Evolutionary conservation across 1,140 invertebrate genomes (phyloP), one percentile per base, ranked within the genome.

Genomic region (Atta texana): DNA sequence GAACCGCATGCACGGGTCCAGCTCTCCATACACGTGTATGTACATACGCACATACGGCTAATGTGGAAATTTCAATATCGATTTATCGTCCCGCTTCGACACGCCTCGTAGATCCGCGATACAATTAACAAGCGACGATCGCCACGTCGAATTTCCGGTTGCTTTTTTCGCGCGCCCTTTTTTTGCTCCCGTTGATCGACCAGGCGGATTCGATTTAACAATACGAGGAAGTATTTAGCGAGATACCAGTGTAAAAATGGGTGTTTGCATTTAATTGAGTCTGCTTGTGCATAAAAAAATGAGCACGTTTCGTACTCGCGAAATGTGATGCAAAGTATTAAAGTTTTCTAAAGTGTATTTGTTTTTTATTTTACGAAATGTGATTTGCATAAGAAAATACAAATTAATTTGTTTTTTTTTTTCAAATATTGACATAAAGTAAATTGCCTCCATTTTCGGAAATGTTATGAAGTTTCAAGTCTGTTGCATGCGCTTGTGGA

Each of bases 61-160:
- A 74, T 74, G 34, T 75, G 8, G 10, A 63, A 84, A 75, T 84
- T 84, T 84, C 80, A 75, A 61, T 84, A 84, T 84, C 69, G 80
- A 84, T 75, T 84, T 64, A 75, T 75, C 21, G 69, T 75, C 55
- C 39, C 69, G 12, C 24, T n/a, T 18, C 53, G 39, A 39, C 80
- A 71, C 55, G 57, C 80, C 66, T 61, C 44, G 34, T 44, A 59
- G n/a, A 21, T 3, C 39, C 66, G 69, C 69, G 80, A 75, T 74
- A 63, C 69, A 84, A 84, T 84, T 75, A 84, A 84, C 69, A n/a
- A 75, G 55, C 80, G 69, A 72, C 68, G 55, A 51, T 51, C 68
- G 55, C 24, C 69, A 57, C 80, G 69, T 61, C 28, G 69, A 34
- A 74, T 84, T 84, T 84, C 80, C 80, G 80, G 80, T 49, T 44